phyloP scores from a whole-genome alignment of 2,888 invertebrate genomes.

The Dyspetes luteomarginatus region DNA sequence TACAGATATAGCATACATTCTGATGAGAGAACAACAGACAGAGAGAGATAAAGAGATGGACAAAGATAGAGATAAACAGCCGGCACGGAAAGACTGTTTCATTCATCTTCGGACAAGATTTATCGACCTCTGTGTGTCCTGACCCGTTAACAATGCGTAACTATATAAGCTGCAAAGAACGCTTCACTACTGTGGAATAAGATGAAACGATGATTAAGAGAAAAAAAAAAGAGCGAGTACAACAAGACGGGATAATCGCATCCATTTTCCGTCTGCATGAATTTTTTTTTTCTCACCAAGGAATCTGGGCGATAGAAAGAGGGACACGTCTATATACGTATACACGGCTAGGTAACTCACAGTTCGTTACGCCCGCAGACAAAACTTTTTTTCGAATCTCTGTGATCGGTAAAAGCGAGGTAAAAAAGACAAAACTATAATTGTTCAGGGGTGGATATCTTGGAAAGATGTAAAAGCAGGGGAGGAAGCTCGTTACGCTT shows the following conservation, averaged over 20 bases:
- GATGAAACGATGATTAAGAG: constrained; percentile 33
- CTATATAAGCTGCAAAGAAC: constrained; percentile 7
- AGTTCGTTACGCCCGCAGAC: constrained; percentile 42
- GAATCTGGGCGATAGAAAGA: not conserved
- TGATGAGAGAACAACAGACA: constrained; percentile 15
- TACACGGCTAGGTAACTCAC: constrained; percentile 12
- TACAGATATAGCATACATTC: constrained; percentile 57
- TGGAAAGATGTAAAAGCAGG: constrained; percentile 16
- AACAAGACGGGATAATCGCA: constrained; percentile 41
- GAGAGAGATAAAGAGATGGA: constrained; percentile 15
- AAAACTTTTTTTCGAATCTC: constrained; percentile 40
- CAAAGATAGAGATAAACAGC: constrained; percentile 28
- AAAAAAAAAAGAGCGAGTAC: constrained; percentile 2
- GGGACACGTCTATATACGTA: not conserved
- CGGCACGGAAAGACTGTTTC: constrained; percentile 23
- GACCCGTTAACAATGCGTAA: constrained; percentile 57
- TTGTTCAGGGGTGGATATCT: constrained; percentile 33
- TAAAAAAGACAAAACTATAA: constrained; percentile 39
- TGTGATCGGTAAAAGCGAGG: not conserved
- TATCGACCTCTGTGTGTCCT: constrained; percentile 45
- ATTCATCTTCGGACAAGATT: constrained; percentile 48
- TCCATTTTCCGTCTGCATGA: constrained; percentile 8
- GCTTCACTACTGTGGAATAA: constrained; percentile 3
- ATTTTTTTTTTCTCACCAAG: not conserved
- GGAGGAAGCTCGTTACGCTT: constrained; percentile 40